Conservation (phyloP, 2,113 vertebrate genomes). For the Tinamus guttatus region DNA sequence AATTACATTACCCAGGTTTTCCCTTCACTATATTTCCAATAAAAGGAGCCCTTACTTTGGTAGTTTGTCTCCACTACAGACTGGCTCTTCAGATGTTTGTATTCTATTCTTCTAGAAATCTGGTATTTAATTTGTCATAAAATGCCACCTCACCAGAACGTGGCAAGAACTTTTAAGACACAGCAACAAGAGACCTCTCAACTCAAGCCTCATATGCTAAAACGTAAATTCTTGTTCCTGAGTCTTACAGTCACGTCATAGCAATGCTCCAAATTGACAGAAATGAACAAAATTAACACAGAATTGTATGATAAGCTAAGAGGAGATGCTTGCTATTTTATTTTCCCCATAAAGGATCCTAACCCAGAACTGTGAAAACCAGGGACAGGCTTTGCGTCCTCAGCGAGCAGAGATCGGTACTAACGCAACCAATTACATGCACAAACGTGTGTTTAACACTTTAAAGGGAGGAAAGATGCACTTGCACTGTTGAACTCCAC, state of each 20-base stretch:
- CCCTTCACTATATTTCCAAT: rapidly evolving
- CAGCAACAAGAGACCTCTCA: neutral
- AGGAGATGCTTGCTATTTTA: neutral
- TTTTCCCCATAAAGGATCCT: neutral
- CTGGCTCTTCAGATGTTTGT: neutral
- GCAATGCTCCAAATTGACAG: neutral
- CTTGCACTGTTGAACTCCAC: neutral
- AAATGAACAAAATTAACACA: rapidly evolving
- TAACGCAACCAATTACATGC: neutral
- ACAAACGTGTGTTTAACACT: neutral
- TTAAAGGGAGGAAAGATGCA: rapidly evolving
- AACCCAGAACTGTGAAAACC: neutral
- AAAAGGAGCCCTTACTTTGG: neutral
- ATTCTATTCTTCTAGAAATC: neutral
- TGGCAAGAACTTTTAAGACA: neutral
- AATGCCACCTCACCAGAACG: neutral
- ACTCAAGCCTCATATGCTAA: neutral
- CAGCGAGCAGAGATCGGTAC: neutral
- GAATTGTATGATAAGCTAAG: neutral
- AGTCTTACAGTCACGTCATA: neutral
- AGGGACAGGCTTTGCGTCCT: neutral
- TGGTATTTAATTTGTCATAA: neutral
- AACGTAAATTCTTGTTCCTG: neutral
- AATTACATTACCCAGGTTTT: neutral
- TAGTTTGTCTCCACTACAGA: neutral